Evolutionary conservation across 2,113 vertebrate species (phyloP).

Genomic region (Alethe castanea): DNA sequence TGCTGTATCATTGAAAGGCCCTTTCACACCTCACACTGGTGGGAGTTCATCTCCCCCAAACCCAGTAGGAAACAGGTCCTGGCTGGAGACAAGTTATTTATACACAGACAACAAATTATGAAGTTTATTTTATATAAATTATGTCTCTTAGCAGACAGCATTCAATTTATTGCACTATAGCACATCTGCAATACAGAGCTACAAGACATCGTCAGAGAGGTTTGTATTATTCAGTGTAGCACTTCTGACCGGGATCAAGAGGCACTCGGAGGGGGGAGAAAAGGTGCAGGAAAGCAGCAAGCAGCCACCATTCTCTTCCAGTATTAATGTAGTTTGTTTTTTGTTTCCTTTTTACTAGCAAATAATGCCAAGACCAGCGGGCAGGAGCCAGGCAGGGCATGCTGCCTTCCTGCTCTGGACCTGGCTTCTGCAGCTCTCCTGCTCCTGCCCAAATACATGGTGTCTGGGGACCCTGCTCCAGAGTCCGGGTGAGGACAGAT

Average conservation of each 20-base stretch:
- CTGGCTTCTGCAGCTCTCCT: background rate
- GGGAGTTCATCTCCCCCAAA: background rate
- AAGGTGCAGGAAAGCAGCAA: constrained; percentile 54
- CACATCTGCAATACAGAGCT: constrained; percentile 76
- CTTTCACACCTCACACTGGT: background rate
- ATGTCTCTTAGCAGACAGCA: constrained; percentile 77
- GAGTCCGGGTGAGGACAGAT: background rate
- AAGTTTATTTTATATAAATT: constrained; percentile 82
- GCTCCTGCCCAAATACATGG: background rate
- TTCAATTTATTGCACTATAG: constrained; percentile 79
- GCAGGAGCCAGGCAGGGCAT: background rate
- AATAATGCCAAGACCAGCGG: background rate
- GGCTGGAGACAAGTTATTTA: background rate
- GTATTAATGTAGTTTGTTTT: background rate
- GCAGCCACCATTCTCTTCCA: constrained; percentile 38
- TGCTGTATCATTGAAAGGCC: background rate
- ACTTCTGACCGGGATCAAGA: constrained; percentile 65
- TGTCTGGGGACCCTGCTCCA: background rate
- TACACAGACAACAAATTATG: constrained; percentile 49
- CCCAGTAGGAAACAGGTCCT: background rate
- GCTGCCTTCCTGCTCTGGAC: background rate
- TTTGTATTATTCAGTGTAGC: constrained; percentile 70
- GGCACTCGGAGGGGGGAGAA: constrained; percentile 67
- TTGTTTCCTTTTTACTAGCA: background rate
- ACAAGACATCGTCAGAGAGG: constrained; percentile 64